Evolutionary conservation across 1,140 invertebrate species (phyloP), one percentile per base, ranked within the genome.

Genomic region (Neelides sp.): DNA sequence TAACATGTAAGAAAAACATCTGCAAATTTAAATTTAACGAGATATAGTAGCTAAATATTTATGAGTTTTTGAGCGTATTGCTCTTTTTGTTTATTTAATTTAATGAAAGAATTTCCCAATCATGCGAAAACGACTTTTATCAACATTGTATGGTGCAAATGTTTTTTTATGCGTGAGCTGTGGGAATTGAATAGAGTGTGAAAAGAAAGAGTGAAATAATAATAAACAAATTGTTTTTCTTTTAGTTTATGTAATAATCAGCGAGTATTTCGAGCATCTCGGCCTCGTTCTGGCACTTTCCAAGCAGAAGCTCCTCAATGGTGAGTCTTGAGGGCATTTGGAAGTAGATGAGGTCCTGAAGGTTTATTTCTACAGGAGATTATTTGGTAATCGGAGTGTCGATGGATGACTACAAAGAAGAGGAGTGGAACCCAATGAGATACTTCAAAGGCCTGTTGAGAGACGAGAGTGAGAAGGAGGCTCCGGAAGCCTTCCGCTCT

Each of bases 341-440:
- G n/a, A n/a, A n/a, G n/a, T n/a, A n/a, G n/a, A n/a, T n/a, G n/a
- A n/a, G n/a, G n/a, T n/a, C n/a, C n/a, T n/a, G n/a, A n/a, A n/a
- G 22, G 19, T 8, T 20, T 39, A 4, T 20, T 59, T 66, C 54
- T 63, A 47, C 68, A 80, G 85, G 86, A 0, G 82, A 92, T 64
- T 93, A 94, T 65, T 84, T 84, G 59, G 84, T 91, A 3, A 78
- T 94, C 19, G 90, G 88, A 12, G 81, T 96, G 3, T 86, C 93
- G 62, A 78, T 87, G 2, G 84, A 89, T 62, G 82, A 86, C 57
- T 91, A 89, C 66, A 82, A 88, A 58, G 67, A 75, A 3, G 71
- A 78, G 2, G 73, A 78, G 44, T 61, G 59, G 59, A 52, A 61
- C 28, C 85, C 87, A 0, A 71, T 75, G 26, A 80, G 78, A 48